Evolutionary conservation across 2,888 invertebrate species (phyloP), one percentile per base, ranked within the genome.

Genomic region (Deilephila porcellus): DNA sequence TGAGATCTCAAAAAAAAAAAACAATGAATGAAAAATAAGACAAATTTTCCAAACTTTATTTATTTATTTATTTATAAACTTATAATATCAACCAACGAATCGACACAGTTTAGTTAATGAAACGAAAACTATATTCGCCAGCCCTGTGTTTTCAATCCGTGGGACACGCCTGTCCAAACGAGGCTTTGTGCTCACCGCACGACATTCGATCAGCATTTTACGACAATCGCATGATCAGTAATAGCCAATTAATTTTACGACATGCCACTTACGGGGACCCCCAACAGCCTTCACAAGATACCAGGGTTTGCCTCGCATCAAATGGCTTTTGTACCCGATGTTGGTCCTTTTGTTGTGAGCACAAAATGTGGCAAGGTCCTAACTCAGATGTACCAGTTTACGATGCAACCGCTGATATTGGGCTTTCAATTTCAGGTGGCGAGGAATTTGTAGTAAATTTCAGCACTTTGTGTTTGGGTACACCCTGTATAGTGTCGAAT

Each of bases 361-460:
- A 85, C 87, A 83, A 82, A 86, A 83, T 85, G 88, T 86, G 87
- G 87, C 83, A 89, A 86, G 82, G 84, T 80, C 82, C 81, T 78
- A 82, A 82, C 78, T 81, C 80, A 85, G 84, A 88, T 85, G 85
- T 83, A 79, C 85, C 86, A 86, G 90, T 89, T 90, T 88, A 89
- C 82, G 86, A 83, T 82, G 74, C 76, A 80, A 76, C 84, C 82
- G 78, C 77, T 79, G 80, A 85, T 88, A 88, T 87, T 84, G 85
- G 83, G 79, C 81, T 83, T 83, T 82, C 81, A 83, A 86, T 77
- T 80, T 63, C 74, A 76, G 74, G 17, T 73, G 56, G 56, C 56
- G 25, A 64, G 56, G 59, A 59, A 64, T n/a, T n/a, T 64, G 45
- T 17, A 67, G 6, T 67, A 25, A 17, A 67, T 19, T 19, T 52